Evolutionary conservation across 2,888 invertebrate species (phyloP).

Genomic region (Sesia apiformis): DNA sequence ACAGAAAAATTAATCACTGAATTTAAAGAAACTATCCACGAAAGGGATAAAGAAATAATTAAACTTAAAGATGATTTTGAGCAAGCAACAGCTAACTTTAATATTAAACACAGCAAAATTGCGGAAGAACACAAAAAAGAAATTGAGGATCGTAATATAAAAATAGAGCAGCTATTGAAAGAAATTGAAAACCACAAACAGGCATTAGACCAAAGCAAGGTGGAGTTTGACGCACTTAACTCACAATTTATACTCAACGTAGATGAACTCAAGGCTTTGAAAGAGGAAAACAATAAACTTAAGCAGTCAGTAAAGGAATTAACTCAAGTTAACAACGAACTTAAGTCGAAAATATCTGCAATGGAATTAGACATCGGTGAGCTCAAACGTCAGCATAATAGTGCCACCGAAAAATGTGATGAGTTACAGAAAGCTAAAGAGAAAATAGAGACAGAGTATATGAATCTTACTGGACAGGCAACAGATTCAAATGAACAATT

Average conservation of each 20-base stretch:
- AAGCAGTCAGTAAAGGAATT: slow-evolving; percentile 56
- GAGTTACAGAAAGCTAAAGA: slow-evolving; percentile 74
- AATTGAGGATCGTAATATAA: slow-evolving; percentile 62
- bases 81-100: slow-evolving; percentile 59
- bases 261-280: slow-evolving; percentile 54
- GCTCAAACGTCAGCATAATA: slow-evolving; percentile 70
- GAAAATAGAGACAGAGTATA: slow-evolving; percentile 74
- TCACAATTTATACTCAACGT: slow-evolving; percentile 58
- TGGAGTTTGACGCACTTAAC: slow-evolving; percentile 61
- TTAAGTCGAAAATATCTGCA: slow-evolving; percentile 51
- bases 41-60: slow-evolving; percentile 71
- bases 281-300: slow-evolving; percentile 56
- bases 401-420: slow-evolving; percentile 71
- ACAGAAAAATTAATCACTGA: slow-evolving; percentile 59
- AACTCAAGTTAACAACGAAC: slow-evolving; percentile 43
- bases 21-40: slow-evolving; percentile 64
- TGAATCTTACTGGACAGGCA: slow-evolving; percentile 72
- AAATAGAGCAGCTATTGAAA: slow-evolving; percentile 63
- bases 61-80: slow-evolving; percentile 67
- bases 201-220: slow-evolving; percentile 57
- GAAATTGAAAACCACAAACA: slow-evolving; percentile 64
- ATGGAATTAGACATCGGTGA: slow-evolving; percentile 74
- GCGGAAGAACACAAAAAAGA: slow-evolving; percentile 69
- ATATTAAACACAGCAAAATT: slow-evolving; percentile 65
- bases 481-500: slow-evolving; percentile 76